Base-by-base conservation (phyloP, 2,113 vertebrate genomes). In the Blennius ocellaris region DNA sequence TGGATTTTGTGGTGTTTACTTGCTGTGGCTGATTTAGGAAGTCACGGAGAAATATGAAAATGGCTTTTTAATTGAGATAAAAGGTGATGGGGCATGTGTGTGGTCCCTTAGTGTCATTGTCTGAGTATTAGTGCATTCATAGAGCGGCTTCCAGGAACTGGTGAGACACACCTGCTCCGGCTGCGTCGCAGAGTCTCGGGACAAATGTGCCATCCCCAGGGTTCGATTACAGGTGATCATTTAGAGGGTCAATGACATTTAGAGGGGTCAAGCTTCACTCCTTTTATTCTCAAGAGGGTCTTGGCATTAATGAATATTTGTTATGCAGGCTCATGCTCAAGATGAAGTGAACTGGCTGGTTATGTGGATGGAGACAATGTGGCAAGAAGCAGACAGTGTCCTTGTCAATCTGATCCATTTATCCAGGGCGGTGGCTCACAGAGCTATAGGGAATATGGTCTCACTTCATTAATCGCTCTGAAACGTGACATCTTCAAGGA, bases 31-130 rank as follows among this genome's bases (percentile, higher is more conserved):
- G 78, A 87, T 88, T 86, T 77, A 69, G 82, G 74, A 81, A 87
- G 72, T 81, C 57, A 41, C 55, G 11, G 73, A 73, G 63, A 87
- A 85, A 87, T 74, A 68, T 70, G 79, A 86, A 92, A 88, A 91
- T 87, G 60, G 72, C 51, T 66, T 84, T 90, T 90, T 89, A 91
- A 92, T 89, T 89, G 88, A 89, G 89, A 90, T 83, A 51, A 84
- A 88, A 70, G 75, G 60, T 79, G 73, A 77, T 81, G 67, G 14
- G 12, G 73, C 74, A 63, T 76, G 81, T 47, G 77, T 83, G 82
- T 73, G 69, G 84, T 87, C 82, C 57, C 63, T 36, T 38, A 37
- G 72, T 77, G 78, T 81, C 78, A 54, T 72, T 81, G 62, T 84
- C 73, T 5, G 81, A 66, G 58, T 76, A 73, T 85, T 80, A 76